A percentile compares a stretch with the other conserved stretches of the same genome.
Conservation (phyloP, 2,888 invertebrate species). For the Sceliomorpha sp. region DNA sequence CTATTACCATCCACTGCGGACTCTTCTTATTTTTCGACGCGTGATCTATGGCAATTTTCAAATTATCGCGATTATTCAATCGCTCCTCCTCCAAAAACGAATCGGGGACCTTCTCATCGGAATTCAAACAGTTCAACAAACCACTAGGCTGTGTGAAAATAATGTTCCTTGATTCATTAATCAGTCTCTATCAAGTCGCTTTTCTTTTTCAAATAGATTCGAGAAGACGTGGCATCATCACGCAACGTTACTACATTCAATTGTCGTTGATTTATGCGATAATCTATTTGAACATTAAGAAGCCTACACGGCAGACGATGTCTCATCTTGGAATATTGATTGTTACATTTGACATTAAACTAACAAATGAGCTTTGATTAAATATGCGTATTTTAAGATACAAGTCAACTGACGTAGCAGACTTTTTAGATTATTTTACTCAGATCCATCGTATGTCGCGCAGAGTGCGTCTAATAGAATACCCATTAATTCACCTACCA, state of each 20-base stretch:
- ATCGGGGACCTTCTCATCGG: constrained; percentile 90
- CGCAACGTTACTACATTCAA: no score
- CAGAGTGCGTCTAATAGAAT: background rate
- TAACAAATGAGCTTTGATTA: background rate
- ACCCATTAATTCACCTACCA: constrained; percentile 83
- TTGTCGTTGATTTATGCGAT: background rate
- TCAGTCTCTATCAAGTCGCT: no score
- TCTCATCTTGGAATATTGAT: no score
- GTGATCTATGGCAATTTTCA: constrained; percentile 94
- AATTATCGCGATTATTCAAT: constrained; percentile 93
- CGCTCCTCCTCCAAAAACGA: constrained; percentile 86
- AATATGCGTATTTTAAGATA: no score
- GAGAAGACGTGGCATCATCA: no score
- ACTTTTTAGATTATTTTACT: background rate
- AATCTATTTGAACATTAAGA: constrained; percentile 1
- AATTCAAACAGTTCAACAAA: constrained; percentile 93
- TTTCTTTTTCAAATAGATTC: no score
- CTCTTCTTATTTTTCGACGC: constrained; percentile 85
- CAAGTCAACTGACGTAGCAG: no score
- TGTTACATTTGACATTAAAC: background rate
- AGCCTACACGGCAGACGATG: no score
- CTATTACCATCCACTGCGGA: constrained; percentile 87
- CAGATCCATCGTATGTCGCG: no score
- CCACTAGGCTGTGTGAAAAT: constrained; percentile 89
- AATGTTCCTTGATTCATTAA: no score